Conservation (phyloP, 1,140 invertebrate species). For the Brachionus paranguensis region DNA sequence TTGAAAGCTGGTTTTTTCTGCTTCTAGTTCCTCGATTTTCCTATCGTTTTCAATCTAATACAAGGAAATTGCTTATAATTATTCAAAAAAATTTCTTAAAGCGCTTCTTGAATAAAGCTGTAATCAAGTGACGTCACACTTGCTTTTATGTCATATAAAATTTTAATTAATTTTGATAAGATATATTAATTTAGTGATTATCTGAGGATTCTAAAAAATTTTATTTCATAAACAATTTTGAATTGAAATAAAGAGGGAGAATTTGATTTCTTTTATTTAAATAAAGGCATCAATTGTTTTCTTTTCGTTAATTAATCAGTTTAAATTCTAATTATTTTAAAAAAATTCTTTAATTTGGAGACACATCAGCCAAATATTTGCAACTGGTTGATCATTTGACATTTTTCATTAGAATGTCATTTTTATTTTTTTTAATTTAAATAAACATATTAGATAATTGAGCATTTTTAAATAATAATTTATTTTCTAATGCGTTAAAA, state of each 20-base stretch:
- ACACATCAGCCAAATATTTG: too few species aligned
- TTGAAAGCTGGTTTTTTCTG: conserved; percentile 38
- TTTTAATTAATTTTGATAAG: neutral
- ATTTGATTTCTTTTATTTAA: neutral
- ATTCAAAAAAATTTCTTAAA: neutral
- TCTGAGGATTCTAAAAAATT: too few species aligned
- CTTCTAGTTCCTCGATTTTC: conserved; percentile 45
- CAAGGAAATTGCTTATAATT: neutral
- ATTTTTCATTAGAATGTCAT: too few species aligned
- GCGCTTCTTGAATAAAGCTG: neutral
- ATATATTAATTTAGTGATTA: too few species aligned
- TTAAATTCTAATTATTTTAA: neutral
- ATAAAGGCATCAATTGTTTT: neutral
- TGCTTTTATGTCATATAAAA: neutral
- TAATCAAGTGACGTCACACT: neutral
- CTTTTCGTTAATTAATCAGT: neutral
- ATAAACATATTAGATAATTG: too few species aligned
- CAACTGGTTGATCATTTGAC: too few species aligned
- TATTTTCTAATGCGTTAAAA: too few species aligned
- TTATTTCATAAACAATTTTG: too few species aligned
- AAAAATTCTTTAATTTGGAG: neutral
- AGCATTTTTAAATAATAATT: too few species aligned
- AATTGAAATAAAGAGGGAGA: neutral
- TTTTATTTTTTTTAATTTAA: too few species aligned
- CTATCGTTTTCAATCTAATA: neutral